phyloP scores from a whole-genome alignment of 2,888 invertebrate species.

The Rhagium mordax region DNA sequence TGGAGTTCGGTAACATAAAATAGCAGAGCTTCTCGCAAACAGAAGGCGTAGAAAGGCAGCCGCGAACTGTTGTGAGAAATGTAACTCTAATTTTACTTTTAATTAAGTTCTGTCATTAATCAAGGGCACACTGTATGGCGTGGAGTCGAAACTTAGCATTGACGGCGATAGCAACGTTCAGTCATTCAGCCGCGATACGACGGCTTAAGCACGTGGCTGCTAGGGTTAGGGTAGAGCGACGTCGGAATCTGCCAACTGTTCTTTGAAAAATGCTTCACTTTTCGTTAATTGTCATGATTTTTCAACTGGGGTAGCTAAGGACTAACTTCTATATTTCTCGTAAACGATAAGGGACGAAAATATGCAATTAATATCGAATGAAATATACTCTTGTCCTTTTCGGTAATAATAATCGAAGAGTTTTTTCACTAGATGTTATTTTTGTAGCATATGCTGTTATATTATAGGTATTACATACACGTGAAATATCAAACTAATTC shows the following conservation, averaged over 20 bases:
- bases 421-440: no score
- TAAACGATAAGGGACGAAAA: conserved; percentile 4
- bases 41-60: conserved; percentile 19
- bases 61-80: conserved; percentile 60
- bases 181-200: conserved; percentile 41
- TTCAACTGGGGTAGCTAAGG: conserved; percentile 41
- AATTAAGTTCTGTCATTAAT: conserved; percentile 73
- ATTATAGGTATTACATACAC: no score
- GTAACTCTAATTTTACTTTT: conserved; percentile 71
- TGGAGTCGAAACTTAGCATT: conserved; percentile 35
- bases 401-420: neutral
- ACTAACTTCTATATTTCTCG: conserved; percentile 1
- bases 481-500: no score
- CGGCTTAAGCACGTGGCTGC: conserved; percentile 26
- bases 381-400: neutral
- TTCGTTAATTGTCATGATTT: conserved; percentile 57
- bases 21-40: conserved; percentile 17
- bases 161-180: conserved; percentile 46
- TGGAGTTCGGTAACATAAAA: conserved; percentile 18
- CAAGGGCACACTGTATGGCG: conserved; percentile 62
- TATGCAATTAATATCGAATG: conserved; percentile 16
- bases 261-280: conserved; percentile 54
- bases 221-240: conserved; percentile 36
- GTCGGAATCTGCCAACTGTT: conserved; percentile 51
- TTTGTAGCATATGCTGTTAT: no score